Base-by-base conservation (phyloP, 2,113 vertebrate genomes). In the Aramus guarauna region DNA sequence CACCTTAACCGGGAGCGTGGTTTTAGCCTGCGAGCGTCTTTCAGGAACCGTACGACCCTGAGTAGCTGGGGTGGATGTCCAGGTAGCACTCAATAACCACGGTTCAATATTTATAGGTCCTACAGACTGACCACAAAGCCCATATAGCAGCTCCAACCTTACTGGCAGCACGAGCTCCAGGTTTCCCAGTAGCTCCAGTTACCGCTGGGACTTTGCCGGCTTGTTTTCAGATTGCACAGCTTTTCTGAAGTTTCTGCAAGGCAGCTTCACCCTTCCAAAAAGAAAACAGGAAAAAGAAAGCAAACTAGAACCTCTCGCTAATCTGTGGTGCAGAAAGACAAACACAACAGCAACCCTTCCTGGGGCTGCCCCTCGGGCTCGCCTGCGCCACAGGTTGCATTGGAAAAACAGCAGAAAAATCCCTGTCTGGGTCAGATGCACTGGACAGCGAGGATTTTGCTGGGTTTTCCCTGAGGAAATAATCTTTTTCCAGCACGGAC, bases 61-160 rank as follows among this genome's bases (percentile, higher is more conserved):
- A 32, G 75, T 2, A 43, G 64, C 48, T 6, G 43, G 39, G 41
- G 23, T 43, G 73, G 81, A 11, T 15, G 9, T 13, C 18, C 47
- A 47, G 34, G 75, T n/a, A 67, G 67, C 43, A 55, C 72, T 80
- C 37, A 24, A 1, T 36, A 69, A 59, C 64, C 80, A 62, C 36
- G 23, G 50, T 3, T 5, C 11, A 58, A 3, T 66, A 45, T 85
- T 74, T 60, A 2, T n/a, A 19, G 53, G 17, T 12, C 29, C 41
- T 26, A 9, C 34, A 20, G 37, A 39, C 58, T 4, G 14, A 27
- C 13, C 15, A 3, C 78, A 88, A 48, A 50, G 50, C 36, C 53
- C 1, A 0, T 13, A 5, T 0, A 3, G 68, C 1, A 1, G 67
- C 48, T 68, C 48, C 15, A 8, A 3, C 45, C 53, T 73, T 26